phyloP scores from a whole-genome alignment of 1,140 invertebrate genomes.

The Stegodyphus dumicola region DNA sequence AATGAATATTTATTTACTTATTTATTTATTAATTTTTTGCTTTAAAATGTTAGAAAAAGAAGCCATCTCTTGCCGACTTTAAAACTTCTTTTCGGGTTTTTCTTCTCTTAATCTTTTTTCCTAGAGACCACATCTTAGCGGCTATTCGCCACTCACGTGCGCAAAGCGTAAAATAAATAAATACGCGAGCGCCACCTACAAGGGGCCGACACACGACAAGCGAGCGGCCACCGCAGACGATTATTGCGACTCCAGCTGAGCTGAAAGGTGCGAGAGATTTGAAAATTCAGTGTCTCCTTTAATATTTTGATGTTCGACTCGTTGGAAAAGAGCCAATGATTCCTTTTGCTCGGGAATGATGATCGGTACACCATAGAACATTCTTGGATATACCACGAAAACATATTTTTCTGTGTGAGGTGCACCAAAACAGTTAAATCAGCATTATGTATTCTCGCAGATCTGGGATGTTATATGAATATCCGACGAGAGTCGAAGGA shows the following conservation, averaged over 20 bases:
- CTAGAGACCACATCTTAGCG: not conserved
- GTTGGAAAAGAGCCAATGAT: not conserved
- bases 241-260: not conserved
- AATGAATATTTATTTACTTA: too few relatives aligned
- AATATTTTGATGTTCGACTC: not conserved
- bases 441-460: slow-evolving; percentile 25
- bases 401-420: not conserved
- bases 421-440: not conserved
- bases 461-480: slow-evolving; percentile 67
- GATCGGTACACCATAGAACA: not conserved
- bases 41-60: too few relatives aligned
- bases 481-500: slow-evolving; percentile 78
- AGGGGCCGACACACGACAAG: not conserved
- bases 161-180: slow-evolving; percentile 6
- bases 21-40: too few relatives aligned
- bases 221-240: slow-evolving; percentile 4
- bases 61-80: too few relatives aligned
- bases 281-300: not conserved
- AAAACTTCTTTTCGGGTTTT: too few relatives aligned
- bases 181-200: slow-evolving; percentile 33
- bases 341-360: not conserved
- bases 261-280: not conserved
- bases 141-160: slow-evolving; percentile 2
- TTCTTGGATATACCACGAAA: not conserved
- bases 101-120: not conserved